Base-by-base conservation (phyloP, 2,797 vertebrate species). In the Rhinella marina region DNA sequence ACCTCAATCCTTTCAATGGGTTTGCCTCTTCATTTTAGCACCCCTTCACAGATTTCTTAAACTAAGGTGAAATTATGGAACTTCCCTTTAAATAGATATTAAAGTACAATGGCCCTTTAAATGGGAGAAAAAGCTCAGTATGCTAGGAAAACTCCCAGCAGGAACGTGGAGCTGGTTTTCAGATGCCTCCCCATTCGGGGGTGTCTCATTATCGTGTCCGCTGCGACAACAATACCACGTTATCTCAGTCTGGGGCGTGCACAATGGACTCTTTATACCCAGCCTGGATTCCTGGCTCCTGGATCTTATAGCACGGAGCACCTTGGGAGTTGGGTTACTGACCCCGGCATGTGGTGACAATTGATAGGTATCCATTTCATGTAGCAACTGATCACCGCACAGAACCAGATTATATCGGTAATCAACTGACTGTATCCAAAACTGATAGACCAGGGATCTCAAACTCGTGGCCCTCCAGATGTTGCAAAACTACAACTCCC, bases 201-300 rank as follows among this genome's bases (percentile, higher is more conserved):
- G 41, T 4, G 41, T 2, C 3, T 5, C 21, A 41, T 75, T 70
- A 70, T 78, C 61, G 77, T 75, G 82, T 81, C 86, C 54, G 72
- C 41, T 54, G 9, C 21, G 32, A 59, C 79, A 54, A 89, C 88
- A 87, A 87, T 79, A 27, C 32, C n/a, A 19, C 88, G 50, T 84
- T 89, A 61, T 86, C 59, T 61, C 8, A 16, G 17, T 56, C 70
- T 66, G 62, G 50, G 27, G 23, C 75, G 7, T 7, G 3, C 61
- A 89, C 88, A 89, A 89, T 89, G 52, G 54, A 3, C 56, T 76
- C 85, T 89, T 89, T 89, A 84, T 89, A 16, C 59, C 50, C 50
- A 41, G 23, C 50, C 64, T 14, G 79, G 13, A 56, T 50, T 61
- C 87, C 52, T 75, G 81, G 75, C 82, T 84, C 78, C 17, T 66